Percentiles rank a stretch among this genome's conserved stretches.
phyloP scores from a whole-genome alignment of 2,113 vertebrate genomes.

The Daboia siamensis region DNA sequence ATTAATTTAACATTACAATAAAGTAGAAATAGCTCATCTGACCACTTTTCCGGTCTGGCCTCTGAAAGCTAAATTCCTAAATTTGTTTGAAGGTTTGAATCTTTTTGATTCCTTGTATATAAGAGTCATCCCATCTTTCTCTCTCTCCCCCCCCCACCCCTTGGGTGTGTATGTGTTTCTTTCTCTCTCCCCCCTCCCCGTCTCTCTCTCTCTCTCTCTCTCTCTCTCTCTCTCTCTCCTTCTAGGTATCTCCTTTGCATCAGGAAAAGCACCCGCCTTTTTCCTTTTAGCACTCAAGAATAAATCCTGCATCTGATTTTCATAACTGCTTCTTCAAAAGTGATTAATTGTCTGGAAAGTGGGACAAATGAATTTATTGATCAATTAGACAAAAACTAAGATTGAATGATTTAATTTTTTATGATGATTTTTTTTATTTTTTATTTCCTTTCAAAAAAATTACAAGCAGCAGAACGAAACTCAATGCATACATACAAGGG shows the following conservation, averaged over 20 bases:
- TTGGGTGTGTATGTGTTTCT: no score
- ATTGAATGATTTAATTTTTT: neutral
- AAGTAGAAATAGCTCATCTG: neutral
- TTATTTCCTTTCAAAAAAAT: neutral
- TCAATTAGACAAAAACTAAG: neutral
- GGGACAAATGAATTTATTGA: neutral
- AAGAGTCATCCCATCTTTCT: neutral
- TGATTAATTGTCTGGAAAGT: neutral
- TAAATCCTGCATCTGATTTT: neutral
- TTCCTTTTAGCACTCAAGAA: neutral
- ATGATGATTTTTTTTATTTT: neutral
- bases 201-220: neutral
- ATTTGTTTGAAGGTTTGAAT: neutral
- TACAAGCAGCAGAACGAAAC: neutral
- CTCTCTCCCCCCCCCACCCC: no score
- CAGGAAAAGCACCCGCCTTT: neutral
- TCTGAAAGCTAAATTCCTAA: neutral
- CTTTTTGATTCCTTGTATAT: neutral
- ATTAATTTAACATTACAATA: neutral
- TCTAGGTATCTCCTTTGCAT: neutral
- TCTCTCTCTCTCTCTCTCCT: neutral
- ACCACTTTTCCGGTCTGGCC: neutral
- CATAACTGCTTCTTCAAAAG: neutral
- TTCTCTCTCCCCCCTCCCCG: no score
- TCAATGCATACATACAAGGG: neutral